Conservation (phyloP, 2,113 vertebrate species). For the Cebidichthys violaceus region DNA sequence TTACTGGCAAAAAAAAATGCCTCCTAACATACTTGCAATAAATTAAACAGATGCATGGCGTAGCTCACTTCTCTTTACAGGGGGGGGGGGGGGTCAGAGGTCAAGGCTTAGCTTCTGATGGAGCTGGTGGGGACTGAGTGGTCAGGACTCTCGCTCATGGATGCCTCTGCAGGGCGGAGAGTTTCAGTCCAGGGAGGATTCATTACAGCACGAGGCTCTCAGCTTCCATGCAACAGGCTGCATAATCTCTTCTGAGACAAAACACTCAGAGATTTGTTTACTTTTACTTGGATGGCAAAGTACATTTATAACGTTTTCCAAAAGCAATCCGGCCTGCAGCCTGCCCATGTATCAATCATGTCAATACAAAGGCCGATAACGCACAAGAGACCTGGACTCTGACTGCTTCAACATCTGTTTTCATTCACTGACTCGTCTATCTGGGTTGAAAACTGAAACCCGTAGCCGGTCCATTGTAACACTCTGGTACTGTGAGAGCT, state of each 20-base stretch:
- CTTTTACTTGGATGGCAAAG: background rate
- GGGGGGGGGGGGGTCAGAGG: background rate
- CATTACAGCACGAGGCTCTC: background rate
- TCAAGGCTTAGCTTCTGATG: conserved; percentile 8
- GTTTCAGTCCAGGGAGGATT: background rate
- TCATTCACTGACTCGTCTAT: conserved; percentile 63
- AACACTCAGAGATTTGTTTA: background rate
- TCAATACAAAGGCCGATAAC: conserved; percentile 19
- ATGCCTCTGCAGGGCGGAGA: conserved; percentile 23
- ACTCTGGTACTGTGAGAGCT: conserved; percentile 30
- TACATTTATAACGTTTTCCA: background rate
- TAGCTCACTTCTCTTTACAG: background rate
- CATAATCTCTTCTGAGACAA: background rate
- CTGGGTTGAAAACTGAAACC: conserved; percentile 65
- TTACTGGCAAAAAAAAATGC: background rate
- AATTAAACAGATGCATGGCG: background rate
- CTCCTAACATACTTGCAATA: background rate
- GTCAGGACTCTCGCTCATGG: background rate
- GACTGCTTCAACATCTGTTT: conserved; percentile 74
- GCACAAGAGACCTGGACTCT: conserved; percentile 35
- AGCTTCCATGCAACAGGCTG: background rate
- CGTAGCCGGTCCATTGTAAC: conserved; percentile 29
- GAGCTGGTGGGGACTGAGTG: background rate
- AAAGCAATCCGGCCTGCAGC: background rate
- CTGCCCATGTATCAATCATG: conserved; percentile 11